Evolutionary conservation across 2,797 vertebrate species (phyloP).

Genomic region (Mastacembelus armatus): DNA sequence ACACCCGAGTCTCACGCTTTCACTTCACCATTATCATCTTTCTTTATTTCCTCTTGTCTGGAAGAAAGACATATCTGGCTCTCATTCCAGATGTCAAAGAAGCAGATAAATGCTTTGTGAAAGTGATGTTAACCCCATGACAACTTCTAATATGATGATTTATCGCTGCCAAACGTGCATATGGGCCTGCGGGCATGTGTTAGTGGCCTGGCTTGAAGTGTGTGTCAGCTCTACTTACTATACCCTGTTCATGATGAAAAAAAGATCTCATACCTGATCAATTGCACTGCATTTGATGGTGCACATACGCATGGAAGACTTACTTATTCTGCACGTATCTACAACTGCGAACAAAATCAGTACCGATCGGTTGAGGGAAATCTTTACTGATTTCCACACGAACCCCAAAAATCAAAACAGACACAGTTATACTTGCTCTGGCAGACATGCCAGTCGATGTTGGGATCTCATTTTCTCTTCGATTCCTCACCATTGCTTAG

Average conservation of each 20-base stretch:
- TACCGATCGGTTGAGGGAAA: slow-evolving; percentile 61
- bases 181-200: slow-evolving; percentile 27
- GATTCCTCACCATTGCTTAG: slow-evolving; percentile 7
- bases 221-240: slow-evolving; percentile 49
- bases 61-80: slow-evolving; percentile 52
- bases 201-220: slow-evolving; percentile 26
- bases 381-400: slow-evolving; percentile 52
- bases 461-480: slow-evolving; percentile 20
- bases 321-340: slow-evolving; percentile 44
- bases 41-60: slow-evolving; percentile 34
- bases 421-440: slow-evolving; percentile 44
- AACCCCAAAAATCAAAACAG: slow-evolving; percentile 52
- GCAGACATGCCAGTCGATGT: slow-evolving; percentile 5
- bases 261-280: slow-evolving; percentile 61
- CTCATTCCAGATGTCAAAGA: slow-evolving; percentile 50
- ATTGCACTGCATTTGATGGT: slow-evolving; percentile 38
- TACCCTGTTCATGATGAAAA: slow-evolving; percentile 33
- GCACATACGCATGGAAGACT: slow-evolving; percentile 54
- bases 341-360: slow-evolving; percentile 50
- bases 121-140: slow-evolving; percentile 67
- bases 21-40: slow-evolving; percentile 19
- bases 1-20: slow-evolving; percentile 7
- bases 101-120: slow-evolving; percentile 58
- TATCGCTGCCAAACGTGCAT: slow-evolving; percentile 61
- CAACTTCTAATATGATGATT: slow-evolving; percentile 72